Base-by-base conservation (phyloP, 2,888 invertebrate species). In the Acleris laterana region DNA sequence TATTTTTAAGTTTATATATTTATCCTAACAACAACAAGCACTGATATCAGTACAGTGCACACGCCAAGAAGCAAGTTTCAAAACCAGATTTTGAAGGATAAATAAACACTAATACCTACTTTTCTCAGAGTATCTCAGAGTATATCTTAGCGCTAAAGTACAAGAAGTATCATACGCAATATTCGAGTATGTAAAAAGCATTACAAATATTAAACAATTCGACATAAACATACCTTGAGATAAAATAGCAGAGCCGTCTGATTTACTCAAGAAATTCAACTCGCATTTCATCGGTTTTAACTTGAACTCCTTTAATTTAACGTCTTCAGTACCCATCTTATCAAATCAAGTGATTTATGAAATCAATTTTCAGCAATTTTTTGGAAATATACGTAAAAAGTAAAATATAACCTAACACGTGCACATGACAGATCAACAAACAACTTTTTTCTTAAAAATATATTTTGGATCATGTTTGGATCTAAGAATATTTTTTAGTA, bases 201-300 rank as follows among this genome's bases (percentile, higher is more conserved):
- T 38, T 38, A 38, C 13, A 13, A 38, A 38, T 38, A 13, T 13
- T 38, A 58, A 49, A 58, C 51, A 62, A 62, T 55, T 63, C 19
- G 13, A 49, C 20, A 1, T 17, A 48, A 53, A 68, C 53, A 69
- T 90, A 96, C 97, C 97, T 94, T 96, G 96, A 69, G 96, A 94
- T 77, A 96, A 93, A 79, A 96, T 93, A 16, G 95, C 95, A 0
- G 97, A 97, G 16, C 97, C 97, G 89, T 97, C 97, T 0, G 96
- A 95, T 80, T 95, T 94, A 62, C 95, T 95, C 19, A 97, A 87
- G 59, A 95, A 94, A 83, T 96, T 96, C 28, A 97, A 84, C 87
- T 96, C 96, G 74, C 96, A 96, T 75, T 94, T 93, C 87, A 96
- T 93, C 46, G 91, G 88, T 68, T 85, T 85, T 1, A 92, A 71